phyloP scores from a whole-genome alignment of 1,140 invertebrate species.

The Hormaphis cornu region DNA sequence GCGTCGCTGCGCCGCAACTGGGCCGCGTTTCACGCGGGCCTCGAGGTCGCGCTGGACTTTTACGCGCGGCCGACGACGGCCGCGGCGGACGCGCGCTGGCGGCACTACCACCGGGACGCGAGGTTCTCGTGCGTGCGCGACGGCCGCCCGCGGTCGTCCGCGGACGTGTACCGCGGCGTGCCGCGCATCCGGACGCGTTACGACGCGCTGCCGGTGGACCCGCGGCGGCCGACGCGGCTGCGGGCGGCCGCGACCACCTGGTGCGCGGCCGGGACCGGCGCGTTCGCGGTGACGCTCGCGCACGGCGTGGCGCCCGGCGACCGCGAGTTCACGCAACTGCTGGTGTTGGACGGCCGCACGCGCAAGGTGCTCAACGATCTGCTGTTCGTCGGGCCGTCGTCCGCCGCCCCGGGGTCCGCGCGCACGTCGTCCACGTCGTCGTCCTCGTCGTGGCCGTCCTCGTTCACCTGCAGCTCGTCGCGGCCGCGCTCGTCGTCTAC shows the following conservation, averaged over 20 bases:
- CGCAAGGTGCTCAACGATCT: background rate
- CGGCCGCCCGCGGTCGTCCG: background rate
- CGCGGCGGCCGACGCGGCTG: background rate
- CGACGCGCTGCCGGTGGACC: background rate
- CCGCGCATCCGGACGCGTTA: background rate
- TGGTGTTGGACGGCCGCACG: background rate
- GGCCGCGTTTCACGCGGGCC: background rate
- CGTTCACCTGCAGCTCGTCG: background rate
- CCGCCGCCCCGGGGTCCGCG: background rate
- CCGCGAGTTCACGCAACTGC: background rate
- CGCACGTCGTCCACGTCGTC: background rate
- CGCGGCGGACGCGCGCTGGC: background rate
- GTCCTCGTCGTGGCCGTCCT: background rate
- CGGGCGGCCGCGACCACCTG: background rate
- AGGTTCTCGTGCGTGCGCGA: background rate
- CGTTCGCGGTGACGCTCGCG: background rate
- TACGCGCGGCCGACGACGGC: background rate
- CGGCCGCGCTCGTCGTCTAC: background rate
- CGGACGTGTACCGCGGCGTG: background rate
- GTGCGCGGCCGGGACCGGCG: background rate
- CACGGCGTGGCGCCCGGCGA: background rate
- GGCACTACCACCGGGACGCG: background rate
- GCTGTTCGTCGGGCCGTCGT: background rate
- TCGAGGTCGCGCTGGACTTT: background rate
- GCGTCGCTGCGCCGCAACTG: background rate